These are phyloP conservation scores for Halictus quadricinctus DNA, from an alignment of 2,888 invertebrate species.

Conservation along the genomic window DNA sequence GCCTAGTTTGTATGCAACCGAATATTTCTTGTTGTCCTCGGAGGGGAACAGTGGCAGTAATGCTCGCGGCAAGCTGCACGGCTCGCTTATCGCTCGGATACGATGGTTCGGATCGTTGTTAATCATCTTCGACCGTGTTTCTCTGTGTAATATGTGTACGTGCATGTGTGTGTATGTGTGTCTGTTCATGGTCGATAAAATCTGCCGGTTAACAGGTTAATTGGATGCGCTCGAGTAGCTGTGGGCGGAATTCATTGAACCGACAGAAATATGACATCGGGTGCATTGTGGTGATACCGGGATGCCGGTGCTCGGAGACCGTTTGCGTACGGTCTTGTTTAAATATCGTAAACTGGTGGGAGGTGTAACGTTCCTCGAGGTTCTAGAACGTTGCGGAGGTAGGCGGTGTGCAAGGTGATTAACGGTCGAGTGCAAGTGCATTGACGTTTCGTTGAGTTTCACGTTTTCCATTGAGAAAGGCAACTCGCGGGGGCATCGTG, in stretches of 20 bases:
- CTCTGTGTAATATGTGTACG: neutral
- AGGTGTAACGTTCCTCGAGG: neutral
- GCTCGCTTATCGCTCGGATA: neutral
- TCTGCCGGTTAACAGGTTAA: slow-evolving; percentile 12
- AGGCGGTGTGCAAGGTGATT: neutral
- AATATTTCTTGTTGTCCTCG: neutral
- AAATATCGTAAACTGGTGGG: neutral
- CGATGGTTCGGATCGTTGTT: neutral
- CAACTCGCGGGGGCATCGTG: neutral
- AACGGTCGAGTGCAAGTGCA: neutral
- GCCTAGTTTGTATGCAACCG: neutral
- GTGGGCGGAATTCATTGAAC: neutral
- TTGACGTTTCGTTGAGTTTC: neutral
- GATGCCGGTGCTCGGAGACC: neutral
- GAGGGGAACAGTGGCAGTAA: slow-evolving; percentile 1
- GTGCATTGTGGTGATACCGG: neutral
- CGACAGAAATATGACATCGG: neutral
- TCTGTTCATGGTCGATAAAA: neutral
- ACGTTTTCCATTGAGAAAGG: slow-evolving; percentile 1
- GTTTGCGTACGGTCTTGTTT: neutral
- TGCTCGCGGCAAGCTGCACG: neutral
- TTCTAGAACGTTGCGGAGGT: neutral
- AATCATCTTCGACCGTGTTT: neutral
- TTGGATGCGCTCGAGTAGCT: neutral
- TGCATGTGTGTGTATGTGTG: neutral